A percentile compares a stretch with the other conserved stretches of the same genome.
Evolutionary conservation across 2,888 invertebrate species (phyloP).

Genomic region (Orchestes rusci): DNA sequence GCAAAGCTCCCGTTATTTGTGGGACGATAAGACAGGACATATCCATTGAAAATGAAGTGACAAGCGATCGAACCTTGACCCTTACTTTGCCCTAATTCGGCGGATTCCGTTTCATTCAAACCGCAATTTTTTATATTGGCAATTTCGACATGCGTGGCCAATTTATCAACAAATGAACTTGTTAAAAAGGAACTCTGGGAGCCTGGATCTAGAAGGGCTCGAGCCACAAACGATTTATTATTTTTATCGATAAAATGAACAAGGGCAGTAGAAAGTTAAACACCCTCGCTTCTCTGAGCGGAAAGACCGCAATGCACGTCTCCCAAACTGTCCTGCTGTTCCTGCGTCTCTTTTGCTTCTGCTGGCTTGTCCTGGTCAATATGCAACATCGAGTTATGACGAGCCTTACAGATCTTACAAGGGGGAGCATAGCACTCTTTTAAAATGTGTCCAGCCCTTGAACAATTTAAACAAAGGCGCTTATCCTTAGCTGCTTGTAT

Average conservation of each 20-base stretch:
- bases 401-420: no score
- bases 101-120: constrained; percentile 11
- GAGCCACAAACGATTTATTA: constrained; percentile 5
- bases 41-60: constrained; percentile 3
- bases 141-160: not conserved
- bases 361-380: no score
- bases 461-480: no score
- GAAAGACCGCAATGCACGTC: no score
- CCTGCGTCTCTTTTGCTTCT: no score
- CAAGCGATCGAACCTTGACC: constrained; percentile 5
- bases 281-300: no score
- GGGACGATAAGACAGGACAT: constrained; percentile 16
- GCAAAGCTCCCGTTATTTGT: constrained; percentile 13
- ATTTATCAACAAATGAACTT: constrained; percentile 7
- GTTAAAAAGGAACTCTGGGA: constrained; percentile 13
- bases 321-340: no score
- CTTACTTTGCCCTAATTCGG: not conserved
- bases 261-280: constrained; percentile 7
- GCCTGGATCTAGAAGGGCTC: constrained; percentile 13
- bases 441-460: no score
- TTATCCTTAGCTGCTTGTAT: no score
- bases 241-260: constrained; percentile 9
- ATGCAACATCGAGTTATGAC: no score
- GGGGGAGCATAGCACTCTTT: no score
- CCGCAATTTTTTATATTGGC: constrained; percentile 12